Conservation (phyloP, 2,888 invertebrate species). For the Scotopteryx bipunctaria region DNA sequence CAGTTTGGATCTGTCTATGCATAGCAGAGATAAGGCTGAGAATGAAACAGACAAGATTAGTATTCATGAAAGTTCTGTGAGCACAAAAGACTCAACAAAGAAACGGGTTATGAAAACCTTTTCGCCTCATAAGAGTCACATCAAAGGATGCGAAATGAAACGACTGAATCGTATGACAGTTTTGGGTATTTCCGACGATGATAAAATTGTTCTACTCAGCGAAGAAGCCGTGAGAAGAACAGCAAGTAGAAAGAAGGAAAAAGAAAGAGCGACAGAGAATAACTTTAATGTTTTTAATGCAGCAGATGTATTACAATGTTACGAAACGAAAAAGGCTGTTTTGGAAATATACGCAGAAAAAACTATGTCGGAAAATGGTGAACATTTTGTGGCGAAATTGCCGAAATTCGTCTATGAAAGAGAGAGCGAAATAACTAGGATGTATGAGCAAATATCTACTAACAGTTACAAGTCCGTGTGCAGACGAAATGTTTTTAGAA, state of each 20-base stretch:
- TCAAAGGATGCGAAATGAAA: constrained; percentile 7
- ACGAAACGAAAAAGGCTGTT: constrained; percentile 70
- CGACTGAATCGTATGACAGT: constrained; percentile 40
- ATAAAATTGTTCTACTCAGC: constrained; percentile 44
- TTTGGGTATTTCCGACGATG: constrained; percentile 46
- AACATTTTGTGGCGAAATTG: constrained; percentile 58
- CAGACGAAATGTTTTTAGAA: constrained; percentile 46
- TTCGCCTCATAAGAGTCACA: background rate
- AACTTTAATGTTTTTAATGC: constrained; percentile 27
- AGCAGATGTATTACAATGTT: constrained; percentile 61
- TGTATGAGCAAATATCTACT: constrained; percentile 41
- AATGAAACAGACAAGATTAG: constrained; percentile 12
- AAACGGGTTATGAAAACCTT: constrained; percentile 36
- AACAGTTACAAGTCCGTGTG: constrained; percentile 40
- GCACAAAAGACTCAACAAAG: constrained; percentile 16
- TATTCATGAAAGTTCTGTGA: constrained; percentile 3
- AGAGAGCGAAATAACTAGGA: constrained; percentile 45
- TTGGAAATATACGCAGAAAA: constrained; percentile 67
- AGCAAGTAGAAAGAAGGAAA: constrained; percentile 9
- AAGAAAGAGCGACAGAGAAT: constrained; percentile 9
- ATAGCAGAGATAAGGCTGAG: constrained; percentile 30
- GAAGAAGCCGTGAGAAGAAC: background rate
- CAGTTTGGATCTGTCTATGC: constrained; percentile 33
- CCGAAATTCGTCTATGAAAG: constrained; percentile 61
- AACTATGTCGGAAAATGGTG: constrained; percentile 44